phyloP scores from a whole-genome alignment of 1,140 invertebrate genomes.

The Aphis gossypii region DNA sequence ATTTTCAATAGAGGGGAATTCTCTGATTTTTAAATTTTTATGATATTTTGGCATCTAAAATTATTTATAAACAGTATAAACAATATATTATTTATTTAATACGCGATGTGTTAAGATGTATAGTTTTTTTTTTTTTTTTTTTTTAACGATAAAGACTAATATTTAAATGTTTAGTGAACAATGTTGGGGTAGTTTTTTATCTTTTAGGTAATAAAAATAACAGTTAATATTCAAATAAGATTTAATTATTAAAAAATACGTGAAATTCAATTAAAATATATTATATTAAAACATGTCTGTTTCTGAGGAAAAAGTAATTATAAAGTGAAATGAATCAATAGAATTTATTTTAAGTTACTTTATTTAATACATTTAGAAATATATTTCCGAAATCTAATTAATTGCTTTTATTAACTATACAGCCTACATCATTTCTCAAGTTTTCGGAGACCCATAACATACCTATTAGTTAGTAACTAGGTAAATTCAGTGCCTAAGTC shows the following conservation, averaged over 20 bases:
- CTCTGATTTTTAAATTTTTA: neutral
- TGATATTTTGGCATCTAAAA: neutral
- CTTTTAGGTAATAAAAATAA: neutral
- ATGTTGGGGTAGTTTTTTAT: neutral
- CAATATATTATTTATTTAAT: neutral
- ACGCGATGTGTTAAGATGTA: neutral
- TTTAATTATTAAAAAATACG: neutral
- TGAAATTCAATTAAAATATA: neutral
- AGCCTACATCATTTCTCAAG: neutral
- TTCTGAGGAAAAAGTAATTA: neutral
- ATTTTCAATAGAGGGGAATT: neutral
- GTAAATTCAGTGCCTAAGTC: neutral
- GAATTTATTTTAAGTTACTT: neutral
- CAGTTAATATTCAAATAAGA: neutral
- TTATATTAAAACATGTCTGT: neutral
- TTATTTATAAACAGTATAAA: too few relatives aligned
- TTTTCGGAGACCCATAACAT: neutral
- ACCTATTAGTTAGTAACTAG: neutral
- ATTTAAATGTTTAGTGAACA: neutral
- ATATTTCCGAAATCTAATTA: fast-evolving
- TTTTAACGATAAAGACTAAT: neutral
- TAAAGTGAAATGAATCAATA: neutral
- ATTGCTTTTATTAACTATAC: neutral
- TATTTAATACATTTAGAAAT: neutral
- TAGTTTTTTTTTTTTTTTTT: neutral